Percentiles rank a stretch among this genome's conserved stretches.
Evolutionary conservation across 2,113 vertebrate genomes (phyloP).

Genomic region (Murina feae): DNA sequence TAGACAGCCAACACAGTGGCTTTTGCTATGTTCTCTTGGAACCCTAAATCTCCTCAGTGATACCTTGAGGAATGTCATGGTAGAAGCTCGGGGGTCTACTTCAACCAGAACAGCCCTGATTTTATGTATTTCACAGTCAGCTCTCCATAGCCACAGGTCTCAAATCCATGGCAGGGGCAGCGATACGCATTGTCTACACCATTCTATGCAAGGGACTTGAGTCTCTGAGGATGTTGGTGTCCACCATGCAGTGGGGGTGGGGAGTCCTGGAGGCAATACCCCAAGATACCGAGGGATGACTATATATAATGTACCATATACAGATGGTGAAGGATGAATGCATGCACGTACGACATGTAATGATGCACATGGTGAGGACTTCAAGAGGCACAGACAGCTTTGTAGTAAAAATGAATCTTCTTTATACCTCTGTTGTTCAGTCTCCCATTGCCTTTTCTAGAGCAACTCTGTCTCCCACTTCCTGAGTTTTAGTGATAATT

Average conservation of each 20-base stretch:
- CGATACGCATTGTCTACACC: background rate
- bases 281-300: background rate
- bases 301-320: background rate
- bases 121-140: background rate
- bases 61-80: background rate
- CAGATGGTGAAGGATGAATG: background rate
- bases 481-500: no score
- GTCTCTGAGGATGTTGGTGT: background rate
- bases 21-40: background rate
- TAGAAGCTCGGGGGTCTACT: background rate
- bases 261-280: background rate
- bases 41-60: background rate
- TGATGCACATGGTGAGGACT: no score
- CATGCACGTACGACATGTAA: background rate
- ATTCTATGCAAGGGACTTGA: background rate
- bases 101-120: background rate
- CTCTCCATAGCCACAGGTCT: background rate
- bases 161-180: background rate
- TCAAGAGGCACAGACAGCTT: no score
- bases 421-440: no score
- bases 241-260: background rate
- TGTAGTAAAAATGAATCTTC: no score
- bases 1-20: background rate
- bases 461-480: no score
- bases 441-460: no score